phyloP scores from a whole-genome alignment of 2,113 vertebrate species.

The Otolemur garnettii region DNA sequence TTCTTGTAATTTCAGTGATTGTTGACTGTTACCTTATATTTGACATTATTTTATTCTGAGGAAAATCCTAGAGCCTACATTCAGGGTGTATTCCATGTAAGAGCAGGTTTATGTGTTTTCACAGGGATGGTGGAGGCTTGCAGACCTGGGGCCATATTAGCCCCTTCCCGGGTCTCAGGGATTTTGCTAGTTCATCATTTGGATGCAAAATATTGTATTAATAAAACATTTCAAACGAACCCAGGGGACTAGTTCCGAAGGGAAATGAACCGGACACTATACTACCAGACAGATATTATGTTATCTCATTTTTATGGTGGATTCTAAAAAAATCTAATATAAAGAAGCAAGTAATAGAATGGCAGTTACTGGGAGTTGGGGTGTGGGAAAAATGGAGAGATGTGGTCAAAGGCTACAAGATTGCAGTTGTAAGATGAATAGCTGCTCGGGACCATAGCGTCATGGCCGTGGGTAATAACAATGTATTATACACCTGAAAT shows the following conservation, averaged over 20 bases:
- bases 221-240: neutral
- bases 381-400: neutral
- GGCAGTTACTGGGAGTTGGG: neutral
- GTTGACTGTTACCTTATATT: neutral
- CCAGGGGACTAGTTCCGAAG: neutral
- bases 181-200: neutral
- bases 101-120: neutral
- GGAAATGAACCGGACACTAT: neutral
- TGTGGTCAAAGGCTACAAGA: neutral
- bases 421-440: neutral
- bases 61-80: neutral
- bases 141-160: neutral
- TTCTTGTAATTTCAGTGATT: neutral
- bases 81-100: neutral
- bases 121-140: neutral
- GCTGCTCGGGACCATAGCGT: neutral
- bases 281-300: neutral
- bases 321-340: neutral
- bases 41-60: neutral
- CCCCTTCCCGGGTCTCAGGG: neutral
- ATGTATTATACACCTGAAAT: neutral
- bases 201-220: neutral
- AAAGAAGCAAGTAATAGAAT: neutral
- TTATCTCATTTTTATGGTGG: neutral
- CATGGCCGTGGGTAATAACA: neutral